These are phyloP conservation scores for Xanthia togata DNA, from an alignment of 2,888 invertebrate species.

Conservation along the genomic window DNA sequence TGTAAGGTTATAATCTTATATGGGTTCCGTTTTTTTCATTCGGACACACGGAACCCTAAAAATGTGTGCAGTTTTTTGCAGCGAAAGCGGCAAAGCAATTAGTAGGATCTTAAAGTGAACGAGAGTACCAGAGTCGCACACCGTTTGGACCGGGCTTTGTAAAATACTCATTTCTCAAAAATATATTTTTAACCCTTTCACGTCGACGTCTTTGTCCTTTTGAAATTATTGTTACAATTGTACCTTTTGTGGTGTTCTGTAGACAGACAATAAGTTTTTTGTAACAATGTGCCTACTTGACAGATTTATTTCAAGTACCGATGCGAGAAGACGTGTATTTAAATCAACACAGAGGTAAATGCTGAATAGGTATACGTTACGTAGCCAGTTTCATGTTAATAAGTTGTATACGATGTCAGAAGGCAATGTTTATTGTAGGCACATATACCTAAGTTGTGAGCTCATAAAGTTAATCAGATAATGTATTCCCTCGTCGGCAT, in stretches of 20 bases:
- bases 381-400: slow-evolving; percentile 38
- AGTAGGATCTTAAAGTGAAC: slow-evolving; percentile 66
- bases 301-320: slow-evolving; percentile 15
- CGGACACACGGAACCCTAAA: too few relatives aligned
- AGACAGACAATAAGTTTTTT: slow-evolving; percentile 42
- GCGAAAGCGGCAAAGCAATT: slow-evolving; percentile 72
- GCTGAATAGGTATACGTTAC: slow-evolving; percentile 2
- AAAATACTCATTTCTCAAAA: slow-evolving; percentile 50
- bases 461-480: slow-evolving; percentile 62
- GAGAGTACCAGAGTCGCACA: slow-evolving; percentile 19
- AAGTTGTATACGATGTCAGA: slow-evolving; percentile 21
- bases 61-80: slow-evolving; percentile 65
- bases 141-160: slow-evolving; percentile 50
- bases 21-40: too few relatives aligned
- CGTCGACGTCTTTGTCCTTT: slow-evolving; percentile 28
- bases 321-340: neutral
- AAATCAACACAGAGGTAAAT: neutral
- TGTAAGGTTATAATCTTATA: too few relatives aligned
- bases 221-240: slow-evolving; percentile 35
- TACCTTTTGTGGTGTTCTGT: slow-evolving; percentile 29
- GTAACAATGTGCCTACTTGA: slow-evolving; percentile 25
- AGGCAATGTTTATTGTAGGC: slow-evolving; percentile 17
- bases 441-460: slow-evolving; percentile 28
- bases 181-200: slow-evolving; percentile 38
- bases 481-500: slow-evolving; percentile 44